Percentiles rank a stretch among this genome's conserved stretches.
Evolutionary conservation across 2,888 invertebrate species (phyloP).

Genomic region (Zele albiditarsus): DNA sequence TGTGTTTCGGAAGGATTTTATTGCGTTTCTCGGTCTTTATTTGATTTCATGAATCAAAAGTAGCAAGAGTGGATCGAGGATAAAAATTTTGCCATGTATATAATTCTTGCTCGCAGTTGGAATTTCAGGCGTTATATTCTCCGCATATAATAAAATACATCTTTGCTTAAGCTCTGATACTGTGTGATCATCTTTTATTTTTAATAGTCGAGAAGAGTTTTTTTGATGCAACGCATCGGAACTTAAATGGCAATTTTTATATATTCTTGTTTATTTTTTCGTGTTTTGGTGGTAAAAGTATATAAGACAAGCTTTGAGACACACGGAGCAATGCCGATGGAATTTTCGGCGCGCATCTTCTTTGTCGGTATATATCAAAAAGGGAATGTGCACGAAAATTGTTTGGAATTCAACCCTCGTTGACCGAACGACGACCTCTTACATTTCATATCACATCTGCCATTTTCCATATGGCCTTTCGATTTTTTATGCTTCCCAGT

Average conservation of each 20-base stretch:
- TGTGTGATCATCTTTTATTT: too few species aligned
- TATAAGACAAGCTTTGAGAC: background rate
- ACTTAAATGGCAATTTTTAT: background rate
- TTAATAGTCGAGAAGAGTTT: too few species aligned
- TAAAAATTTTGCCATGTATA: background rate
- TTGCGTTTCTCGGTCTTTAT: background rate
- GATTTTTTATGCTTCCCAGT: background rate
- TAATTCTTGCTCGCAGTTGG: background rate
- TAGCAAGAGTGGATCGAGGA: background rate
- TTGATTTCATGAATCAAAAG: slow-evolving; percentile 2
- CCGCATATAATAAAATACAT: background rate
- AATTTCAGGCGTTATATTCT: background rate
- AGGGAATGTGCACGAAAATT: slow-evolving; percentile 36
- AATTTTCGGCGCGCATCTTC: slow-evolving; percentile 33
- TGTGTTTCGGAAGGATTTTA: background rate
- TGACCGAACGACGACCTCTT: slow-evolving; percentile 8
- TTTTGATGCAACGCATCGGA: too few species aligned
- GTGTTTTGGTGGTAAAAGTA: background rate
- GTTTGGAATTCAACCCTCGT: slow-evolving; percentile 40
- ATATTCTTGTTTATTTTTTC: background rate
- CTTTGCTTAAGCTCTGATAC: too few species aligned
- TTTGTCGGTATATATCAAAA: slow-evolving; percentile 13
- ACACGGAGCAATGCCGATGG: slow-evolving; percentile 14
- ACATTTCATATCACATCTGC: background rate
- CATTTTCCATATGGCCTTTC: background rate